phyloP scores from a whole-genome alignment of 2,888 invertebrate species.

The Clostera curtula region DNA sequence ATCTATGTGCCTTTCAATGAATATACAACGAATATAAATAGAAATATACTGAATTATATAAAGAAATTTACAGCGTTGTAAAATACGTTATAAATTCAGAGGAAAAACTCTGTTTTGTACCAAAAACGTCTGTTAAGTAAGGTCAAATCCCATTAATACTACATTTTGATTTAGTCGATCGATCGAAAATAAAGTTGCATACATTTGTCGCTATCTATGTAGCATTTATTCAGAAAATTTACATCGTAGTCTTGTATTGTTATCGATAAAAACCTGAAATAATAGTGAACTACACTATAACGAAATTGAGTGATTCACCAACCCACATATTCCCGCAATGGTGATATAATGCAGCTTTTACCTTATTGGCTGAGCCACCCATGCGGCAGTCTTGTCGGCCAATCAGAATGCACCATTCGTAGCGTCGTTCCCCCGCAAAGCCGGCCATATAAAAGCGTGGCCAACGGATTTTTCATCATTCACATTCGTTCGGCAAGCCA shows the following conservation, averaged over 20 bases:
- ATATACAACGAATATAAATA: no score
- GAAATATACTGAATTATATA: no score
- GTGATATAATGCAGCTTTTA: constrained; percentile 59
- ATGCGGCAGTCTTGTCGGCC: constrained; percentile 60
- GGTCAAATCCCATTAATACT: no score
- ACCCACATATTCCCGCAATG: constrained; percentile 70
- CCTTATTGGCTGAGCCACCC: constrained; percentile 62
- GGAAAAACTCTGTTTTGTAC: no score
- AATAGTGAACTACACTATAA: constrained; percentile 22
- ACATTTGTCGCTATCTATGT: no score
- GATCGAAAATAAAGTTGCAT: no score
- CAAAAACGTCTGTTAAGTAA: no score
- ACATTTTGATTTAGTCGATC: no score
- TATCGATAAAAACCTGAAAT: constrained; percentile 9
- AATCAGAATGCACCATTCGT: constrained; percentile 51
- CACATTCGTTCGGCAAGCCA: constrained; percentile 81
- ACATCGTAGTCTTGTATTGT: not conserved
- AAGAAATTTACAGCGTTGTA: no score
- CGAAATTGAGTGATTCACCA: constrained; percentile 43
- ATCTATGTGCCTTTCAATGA: no score
- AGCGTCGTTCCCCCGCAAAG: constrained; percentile 71
- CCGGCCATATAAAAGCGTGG: constrained; percentile 72
- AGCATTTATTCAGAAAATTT: no score
- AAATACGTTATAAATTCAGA: no score
- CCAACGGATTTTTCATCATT: constrained; percentile 56